phyloP scores from a whole-genome alignment of 2,797 vertebrate species.

The Setipinna tenuifilis region DNA sequence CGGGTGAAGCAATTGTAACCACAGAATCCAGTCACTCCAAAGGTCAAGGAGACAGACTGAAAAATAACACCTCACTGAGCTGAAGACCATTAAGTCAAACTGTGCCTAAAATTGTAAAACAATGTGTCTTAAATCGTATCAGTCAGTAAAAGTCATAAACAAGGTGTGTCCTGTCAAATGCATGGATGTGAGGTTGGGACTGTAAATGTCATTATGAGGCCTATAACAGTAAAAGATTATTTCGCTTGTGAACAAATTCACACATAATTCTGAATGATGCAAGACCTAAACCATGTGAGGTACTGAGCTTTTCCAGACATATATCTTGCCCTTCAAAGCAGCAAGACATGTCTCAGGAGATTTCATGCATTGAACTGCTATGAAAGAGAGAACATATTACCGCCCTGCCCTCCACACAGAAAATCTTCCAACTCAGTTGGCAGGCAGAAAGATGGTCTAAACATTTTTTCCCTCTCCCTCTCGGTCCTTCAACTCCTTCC shows the following conservation, averaged over 20 bases:
- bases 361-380: not conserved
- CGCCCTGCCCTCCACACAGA: not conserved
- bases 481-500: slow-evolving; percentile 10
- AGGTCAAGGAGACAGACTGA: not conserved
- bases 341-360: not conserved
- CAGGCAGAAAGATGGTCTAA: not conserved
- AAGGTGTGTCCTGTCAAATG: not conserved
- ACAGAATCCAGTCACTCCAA: slow-evolving; percentile 10
- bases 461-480: not conserved
- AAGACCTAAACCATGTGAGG: not conserved
- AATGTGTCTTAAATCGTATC: not conserved
- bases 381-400: slow-evolving; percentile 18
- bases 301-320: not conserved
- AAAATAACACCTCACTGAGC: slow-evolving; percentile 28
- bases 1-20: not conserved
- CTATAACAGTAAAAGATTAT: not conserved
- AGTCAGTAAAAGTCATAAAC: not conserved
- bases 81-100: not conserved
- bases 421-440: slow-evolving; percentile 14
- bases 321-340: not conserved
- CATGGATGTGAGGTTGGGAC: not conserved
- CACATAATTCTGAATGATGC: not conserved
- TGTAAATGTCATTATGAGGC: not conserved
- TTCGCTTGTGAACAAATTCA: not conserved
- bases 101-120: not conserved